phyloP scores from a whole-genome alignment of 2,797 vertebrate genomes.

The Myripristis murdjan region DNA sequence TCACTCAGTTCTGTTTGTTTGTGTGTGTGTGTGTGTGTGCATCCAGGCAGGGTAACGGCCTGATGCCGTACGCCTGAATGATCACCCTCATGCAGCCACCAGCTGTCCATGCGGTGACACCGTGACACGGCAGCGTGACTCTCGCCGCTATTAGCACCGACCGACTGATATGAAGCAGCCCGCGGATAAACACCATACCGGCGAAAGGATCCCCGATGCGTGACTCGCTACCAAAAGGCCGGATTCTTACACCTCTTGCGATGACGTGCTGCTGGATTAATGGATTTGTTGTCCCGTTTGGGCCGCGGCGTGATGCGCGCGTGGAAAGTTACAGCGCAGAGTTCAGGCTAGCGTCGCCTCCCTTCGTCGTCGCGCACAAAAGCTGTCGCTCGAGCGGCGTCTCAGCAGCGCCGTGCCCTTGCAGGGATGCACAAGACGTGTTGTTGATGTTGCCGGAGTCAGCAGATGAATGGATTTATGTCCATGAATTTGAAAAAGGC shows the following conservation, averaged over 20 bases:
- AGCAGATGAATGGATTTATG: constrained; percentile 49
- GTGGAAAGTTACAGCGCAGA: constrained; percentile 8
- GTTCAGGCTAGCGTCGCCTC: constrained; percentile 25
- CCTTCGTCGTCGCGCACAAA: constrained; percentile 29
- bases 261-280: constrained; percentile 29
- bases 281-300: constrained; percentile 33
- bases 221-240: constrained; percentile 25
- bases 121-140: constrained; percentile 23
- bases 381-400: background rate
- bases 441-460: constrained; percentile 52
- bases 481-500: constrained; percentile 40
- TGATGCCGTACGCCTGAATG: constrained; percentile 40
- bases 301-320: background rate
- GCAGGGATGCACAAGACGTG: constrained; percentile 54
- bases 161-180: constrained; percentile 18
- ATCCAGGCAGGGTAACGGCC: constrained; percentile 15
- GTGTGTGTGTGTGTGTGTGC: background rate
- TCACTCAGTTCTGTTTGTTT: too few species aligned
- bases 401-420: constrained; percentile 24
- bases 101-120: constrained; percentile 58
- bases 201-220: background rate
- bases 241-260: constrained; percentile 16
- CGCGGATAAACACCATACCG: background rate
- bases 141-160: constrained; percentile 23
- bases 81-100: constrained; percentile 40